Evolutionary conservation across 1,140 invertebrate genomes (phyloP).

Genomic region (Drosophila auraria): DNA sequence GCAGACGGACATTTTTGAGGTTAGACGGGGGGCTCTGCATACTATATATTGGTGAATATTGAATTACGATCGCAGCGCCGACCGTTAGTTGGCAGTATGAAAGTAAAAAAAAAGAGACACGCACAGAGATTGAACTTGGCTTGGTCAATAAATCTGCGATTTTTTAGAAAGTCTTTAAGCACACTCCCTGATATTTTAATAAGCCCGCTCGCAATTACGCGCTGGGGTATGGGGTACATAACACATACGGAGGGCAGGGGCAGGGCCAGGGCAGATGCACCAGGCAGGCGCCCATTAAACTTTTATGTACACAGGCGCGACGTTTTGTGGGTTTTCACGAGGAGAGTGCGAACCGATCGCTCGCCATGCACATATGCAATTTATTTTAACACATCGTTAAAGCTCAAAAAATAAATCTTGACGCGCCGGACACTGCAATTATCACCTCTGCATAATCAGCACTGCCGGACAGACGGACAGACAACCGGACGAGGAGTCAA

Average conservation of each 20-base stretch:
- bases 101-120: background rate
- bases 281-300: slow-evolving; percentile 60
- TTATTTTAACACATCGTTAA: slow-evolving; percentile 84
- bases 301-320: slow-evolving; percentile 79
- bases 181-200: slow-evolving; percentile 69
- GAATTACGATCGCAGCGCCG: slow-evolving; percentile 52
- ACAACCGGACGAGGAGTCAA: slow-evolving; percentile 25
- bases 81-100: slow-evolving; percentile 57
- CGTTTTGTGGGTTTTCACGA: slow-evolving; percentile 75
- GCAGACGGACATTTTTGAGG: slow-evolving; percentile 65
- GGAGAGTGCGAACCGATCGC: slow-evolving; percentile 14
- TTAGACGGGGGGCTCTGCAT: slow-evolving; percentile 44
- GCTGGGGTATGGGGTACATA: slow-evolving; percentile 12
- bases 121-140: slow-evolving; percentile 36
- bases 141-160: slow-evolving; percentile 61
- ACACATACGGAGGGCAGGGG: background rate
- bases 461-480: slow-evolving; percentile 16
- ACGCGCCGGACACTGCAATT: slow-evolving; percentile 82
- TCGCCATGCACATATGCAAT: slow-evolving; percentile 66
- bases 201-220: slow-evolving; percentile 67
- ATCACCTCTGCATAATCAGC: slow-evolving; percentile 83
- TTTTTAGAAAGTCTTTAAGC: slow-evolving; percentile 74
- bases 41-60: slow-evolving; percentile 42
- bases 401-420: slow-evolving; percentile 83
- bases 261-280: slow-evolving; percentile 19